Evolutionary conservation across 2,113 vertebrate species (phyloP).

Genomic region (Thamnophis sirtalis): DNA sequence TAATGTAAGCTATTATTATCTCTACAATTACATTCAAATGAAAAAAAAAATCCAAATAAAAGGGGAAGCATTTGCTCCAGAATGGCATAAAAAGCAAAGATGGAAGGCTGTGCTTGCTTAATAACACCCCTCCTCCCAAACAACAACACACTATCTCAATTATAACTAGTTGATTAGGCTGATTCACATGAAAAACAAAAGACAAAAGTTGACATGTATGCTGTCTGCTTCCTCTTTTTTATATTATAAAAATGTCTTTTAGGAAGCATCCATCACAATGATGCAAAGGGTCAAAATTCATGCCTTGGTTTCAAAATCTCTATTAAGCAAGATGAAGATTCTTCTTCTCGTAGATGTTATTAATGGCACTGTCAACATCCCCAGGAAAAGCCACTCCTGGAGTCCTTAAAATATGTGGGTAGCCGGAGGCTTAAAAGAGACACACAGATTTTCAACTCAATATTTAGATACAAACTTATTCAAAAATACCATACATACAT

Average conservation of each 20-base stretch:
- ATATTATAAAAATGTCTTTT: not conserved
- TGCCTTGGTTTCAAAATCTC: not conserved
- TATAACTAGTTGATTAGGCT: not conserved
- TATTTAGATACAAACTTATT: not conserved
- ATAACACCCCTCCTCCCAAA: not conserved
- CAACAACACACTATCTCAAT: not conserved
- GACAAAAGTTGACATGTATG: not conserved
- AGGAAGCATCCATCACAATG: not conserved
- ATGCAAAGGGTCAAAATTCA: not conserved
- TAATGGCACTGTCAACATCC: not conserved
- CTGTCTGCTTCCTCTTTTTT: not conserved
- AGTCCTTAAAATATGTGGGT: not conserved
- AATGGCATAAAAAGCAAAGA: not conserved
- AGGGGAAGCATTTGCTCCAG: not conserved
- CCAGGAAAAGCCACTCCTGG: not conserved
- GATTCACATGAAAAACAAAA: not conserved
- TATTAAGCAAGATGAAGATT: not conserved
- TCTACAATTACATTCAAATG: constrained; percentile 1
- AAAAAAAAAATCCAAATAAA: not conserved
- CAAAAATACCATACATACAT: not conserved
- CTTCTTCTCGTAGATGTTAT: not conserved
- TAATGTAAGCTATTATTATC: not conserved
- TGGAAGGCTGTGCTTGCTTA: not conserved
- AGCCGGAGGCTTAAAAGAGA: not conserved
- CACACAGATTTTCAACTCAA: not conserved